These are phyloP conservation scores for Rhombomys opimus DNA, from an alignment of 2,113 vertebrate genomes.

Conservation along the genomic window DNA sequence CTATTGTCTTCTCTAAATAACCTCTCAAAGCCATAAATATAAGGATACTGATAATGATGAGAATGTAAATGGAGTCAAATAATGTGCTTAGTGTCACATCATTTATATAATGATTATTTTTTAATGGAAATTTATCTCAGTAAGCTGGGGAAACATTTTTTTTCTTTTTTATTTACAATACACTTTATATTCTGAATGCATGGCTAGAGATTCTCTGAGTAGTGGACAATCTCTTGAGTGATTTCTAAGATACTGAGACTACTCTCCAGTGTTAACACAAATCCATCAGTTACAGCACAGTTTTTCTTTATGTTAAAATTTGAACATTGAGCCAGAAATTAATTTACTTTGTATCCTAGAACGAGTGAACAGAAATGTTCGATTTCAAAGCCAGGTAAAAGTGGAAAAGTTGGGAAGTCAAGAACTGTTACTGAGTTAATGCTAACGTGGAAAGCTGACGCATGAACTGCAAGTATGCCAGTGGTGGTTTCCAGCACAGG, in stretches of 20 bases:
- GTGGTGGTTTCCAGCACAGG: background rate
- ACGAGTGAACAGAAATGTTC: background rate
- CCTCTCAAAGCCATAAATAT: background rate
- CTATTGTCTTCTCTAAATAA: background rate
- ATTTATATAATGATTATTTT: background rate
- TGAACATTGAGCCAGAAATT: background rate
- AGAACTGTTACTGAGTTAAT: background rate
- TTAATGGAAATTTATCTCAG: background rate
- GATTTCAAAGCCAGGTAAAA: background rate
- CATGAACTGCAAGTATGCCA: background rate
- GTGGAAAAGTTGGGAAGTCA: background rate
- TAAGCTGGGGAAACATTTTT: background rate
- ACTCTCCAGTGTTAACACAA: background rate
- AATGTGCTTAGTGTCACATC: background rate
- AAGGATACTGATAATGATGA: background rate
- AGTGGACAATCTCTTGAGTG: background rate
- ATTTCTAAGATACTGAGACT: background rate
- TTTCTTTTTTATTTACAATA: background rate
- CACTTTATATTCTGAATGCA: background rate
- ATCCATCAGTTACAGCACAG: background rate
- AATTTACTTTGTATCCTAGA: background rate
- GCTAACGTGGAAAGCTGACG: background rate
- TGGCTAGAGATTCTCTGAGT: background rate
- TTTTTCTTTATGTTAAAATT: background rate
- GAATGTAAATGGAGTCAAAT: background rate